A percentile compares a stretch with the other conserved stretches of the same genome.
Conservation (phyloP, 2,113 vertebrate genomes). For the Amia ocellicauda region DNA sequence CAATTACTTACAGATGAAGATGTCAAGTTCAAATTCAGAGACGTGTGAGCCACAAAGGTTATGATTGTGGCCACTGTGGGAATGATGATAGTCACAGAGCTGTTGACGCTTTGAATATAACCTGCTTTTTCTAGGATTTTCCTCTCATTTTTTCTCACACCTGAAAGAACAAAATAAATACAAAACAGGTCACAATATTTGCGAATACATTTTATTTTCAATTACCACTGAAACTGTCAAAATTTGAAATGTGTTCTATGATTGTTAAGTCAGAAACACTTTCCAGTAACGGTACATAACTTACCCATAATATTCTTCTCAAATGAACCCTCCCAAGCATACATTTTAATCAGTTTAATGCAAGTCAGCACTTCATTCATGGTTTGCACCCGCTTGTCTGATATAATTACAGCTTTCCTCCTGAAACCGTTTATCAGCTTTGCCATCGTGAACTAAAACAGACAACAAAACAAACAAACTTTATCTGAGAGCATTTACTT, state of each 20-base stretch:
- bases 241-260: no score
- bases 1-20: slow-evolving; percentile 58
- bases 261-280: no score
- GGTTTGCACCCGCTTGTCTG: slow-evolving; percentile 63
- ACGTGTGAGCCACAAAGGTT: slow-evolving; percentile 67
- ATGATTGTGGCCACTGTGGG: slow-evolving; percentile 62
- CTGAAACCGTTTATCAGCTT: slow-evolving; percentile 59
- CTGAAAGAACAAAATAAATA: slow-evolving; percentile 49
- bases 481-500: no score
- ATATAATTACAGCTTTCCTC: slow-evolving; percentile 52
- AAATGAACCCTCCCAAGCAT: slow-evolving; percentile 74
- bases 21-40: slow-evolving; percentile 48
- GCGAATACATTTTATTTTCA: no score
- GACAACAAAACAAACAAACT: slow-evolving; percentile 12
- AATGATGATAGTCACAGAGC: slow-evolving; percentile 49
- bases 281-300: neutral
- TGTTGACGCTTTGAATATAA: slow-evolving; percentile 68
- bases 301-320: slow-evolving; percentile 60
- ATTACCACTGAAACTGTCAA: no score
- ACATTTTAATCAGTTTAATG: slow-evolving; percentile 80
- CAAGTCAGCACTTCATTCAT: slow-evolving; percentile 76
- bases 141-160: slow-evolving; percentile 59
- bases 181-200: no score
- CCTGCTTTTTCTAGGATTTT: slow-evolving; percentile 52
- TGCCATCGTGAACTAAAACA: slow-evolving; percentile 59